phyloP scores from a whole-genome alignment of 2,113 vertebrate genomes.

The Phyllostomus hastatus region DNA sequence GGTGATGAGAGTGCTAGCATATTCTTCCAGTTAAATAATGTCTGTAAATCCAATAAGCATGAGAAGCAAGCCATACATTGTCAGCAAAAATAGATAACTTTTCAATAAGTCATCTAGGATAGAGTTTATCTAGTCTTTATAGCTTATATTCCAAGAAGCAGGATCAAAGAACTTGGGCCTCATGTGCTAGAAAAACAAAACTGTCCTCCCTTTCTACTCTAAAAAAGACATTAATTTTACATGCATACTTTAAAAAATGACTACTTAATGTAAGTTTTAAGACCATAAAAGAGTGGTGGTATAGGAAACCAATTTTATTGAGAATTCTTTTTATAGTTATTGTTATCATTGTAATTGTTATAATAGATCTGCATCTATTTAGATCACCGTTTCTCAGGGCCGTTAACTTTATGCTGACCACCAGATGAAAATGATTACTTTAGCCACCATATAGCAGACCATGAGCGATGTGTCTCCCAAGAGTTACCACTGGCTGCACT shows the following conservation, averaged over 20 bases:
- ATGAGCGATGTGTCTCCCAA: neutral
- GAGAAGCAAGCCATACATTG: neutral
- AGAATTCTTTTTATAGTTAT: neutral
- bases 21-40: neutral
- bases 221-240: neutral
- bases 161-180: neutral
- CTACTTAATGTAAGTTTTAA: neutral
- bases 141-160: neutral
- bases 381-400: neutral
- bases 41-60: neutral
- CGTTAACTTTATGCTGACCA: neutral
- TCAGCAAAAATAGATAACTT: neutral
- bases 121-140: neutral
- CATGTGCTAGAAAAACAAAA: neutral
- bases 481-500: neutral
- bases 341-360: neutral
- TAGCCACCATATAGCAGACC: neutral
- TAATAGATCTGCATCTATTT: neutral
- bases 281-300: neutral
- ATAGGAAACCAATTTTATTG: neutral
- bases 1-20: neutral
- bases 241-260: neutral
- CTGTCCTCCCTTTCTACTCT: no score
- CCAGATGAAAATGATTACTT: neutral
- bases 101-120: neutral